A percentile compares a stretch with the other conserved stretches of the same genome.
Evolutionary conservation across 2,888 invertebrate genomes (phyloP).

Genomic region (Charanyca ferruginea): DNA sequence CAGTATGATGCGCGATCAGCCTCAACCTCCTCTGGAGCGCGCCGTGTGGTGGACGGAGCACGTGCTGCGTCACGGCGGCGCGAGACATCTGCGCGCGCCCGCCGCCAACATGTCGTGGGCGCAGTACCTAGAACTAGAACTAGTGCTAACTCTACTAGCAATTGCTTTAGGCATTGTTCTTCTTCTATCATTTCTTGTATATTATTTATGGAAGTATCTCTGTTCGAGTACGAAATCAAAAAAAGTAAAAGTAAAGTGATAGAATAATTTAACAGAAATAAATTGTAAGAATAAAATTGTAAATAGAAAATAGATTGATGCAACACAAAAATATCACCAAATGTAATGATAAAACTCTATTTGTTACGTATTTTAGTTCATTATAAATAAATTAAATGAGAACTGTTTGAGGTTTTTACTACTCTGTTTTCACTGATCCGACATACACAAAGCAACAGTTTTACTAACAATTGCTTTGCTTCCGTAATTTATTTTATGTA

Average conservation of each 20-base stretch:
- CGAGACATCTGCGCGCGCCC: conserved; percentile 67
- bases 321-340: too few relatives aligned
- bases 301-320: too few relatives aligned
- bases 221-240: background rate
- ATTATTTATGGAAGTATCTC: background rate
- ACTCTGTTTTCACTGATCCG: too few relatives aligned
- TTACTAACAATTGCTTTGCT: too few relatives aligned
- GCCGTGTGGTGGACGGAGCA: conserved; percentile 76
- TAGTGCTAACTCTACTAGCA: conserved; percentile 24
- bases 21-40: conserved; percentile 64
- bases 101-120: conserved; percentile 61
- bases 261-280: too few relatives aligned
- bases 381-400: too few relatives aligned
- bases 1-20: conserved; percentile 62
- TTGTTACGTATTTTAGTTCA: too few relatives aligned
- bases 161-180: background rate
- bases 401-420: too few relatives aligned
- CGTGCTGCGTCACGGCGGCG: conserved; percentile 70
- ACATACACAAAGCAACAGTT: too few relatives aligned
- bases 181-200: conserved; percentile 3
- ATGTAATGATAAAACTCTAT: too few relatives aligned
- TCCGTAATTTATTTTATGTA: too few relatives aligned
- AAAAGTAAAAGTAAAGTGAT: conserved; percentile 15
- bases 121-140: conserved; percentile 40
- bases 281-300: too few relatives aligned